These are phyloP conservation scores for Chaetodon trifascialis DNA, from an alignment of 2,113 vertebrate genomes.

Conservation along the genomic window DNA sequence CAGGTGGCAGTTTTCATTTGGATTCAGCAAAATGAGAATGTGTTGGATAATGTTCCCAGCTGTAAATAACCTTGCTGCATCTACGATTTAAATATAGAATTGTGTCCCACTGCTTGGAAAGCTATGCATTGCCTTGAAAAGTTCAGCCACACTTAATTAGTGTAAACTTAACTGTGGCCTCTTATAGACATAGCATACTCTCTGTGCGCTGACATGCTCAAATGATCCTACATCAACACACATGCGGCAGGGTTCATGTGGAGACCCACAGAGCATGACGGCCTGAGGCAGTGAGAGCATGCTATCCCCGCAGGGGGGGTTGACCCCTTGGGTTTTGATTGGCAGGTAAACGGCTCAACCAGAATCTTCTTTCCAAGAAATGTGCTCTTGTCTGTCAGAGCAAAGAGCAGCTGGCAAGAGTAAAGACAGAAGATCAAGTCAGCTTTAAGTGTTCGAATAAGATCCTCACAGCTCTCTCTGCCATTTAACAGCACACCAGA, in stretches of 20 bases:
- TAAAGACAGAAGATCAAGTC: conserved; percentile 83
- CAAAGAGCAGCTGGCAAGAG: conserved; percentile 86
- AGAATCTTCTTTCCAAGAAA: conserved; percentile 85
- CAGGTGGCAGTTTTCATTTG: conserved; percentile 67
- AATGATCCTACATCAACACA: conserved; percentile 84
- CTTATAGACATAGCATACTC: conserved; percentile 79
- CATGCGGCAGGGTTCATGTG: conserved; percentile 68
- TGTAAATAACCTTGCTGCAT: conserved; percentile 84
- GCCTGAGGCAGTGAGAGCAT: conserved; percentile 35
- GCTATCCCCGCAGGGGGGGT: conserved; percentile 54
- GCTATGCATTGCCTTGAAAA: conserved; percentile 84
- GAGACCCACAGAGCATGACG: conserved; percentile 43
- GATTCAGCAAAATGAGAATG: conserved; percentile 80
- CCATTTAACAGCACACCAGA: conserved; percentile 81
- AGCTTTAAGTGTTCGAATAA: conserved; percentile 85
- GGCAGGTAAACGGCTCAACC: conserved; percentile 80
- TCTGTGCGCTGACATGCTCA: conserved; percentile 80
- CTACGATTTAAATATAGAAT: conserved; percentile 83
- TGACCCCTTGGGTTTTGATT: conserved; percentile 80
- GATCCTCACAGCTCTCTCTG: conserved; percentile 80
- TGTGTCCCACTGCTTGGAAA: conserved; percentile 78
- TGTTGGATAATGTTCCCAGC: conserved; percentile 82
- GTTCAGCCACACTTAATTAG: conserved; percentile 83
- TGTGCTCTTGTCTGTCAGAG: conserved; percentile 87
- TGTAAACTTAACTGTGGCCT: conserved; percentile 86